Base-by-base conservation (phyloP, 2,888 invertebrate species). In the Ceraclea dissimilis region DNA sequence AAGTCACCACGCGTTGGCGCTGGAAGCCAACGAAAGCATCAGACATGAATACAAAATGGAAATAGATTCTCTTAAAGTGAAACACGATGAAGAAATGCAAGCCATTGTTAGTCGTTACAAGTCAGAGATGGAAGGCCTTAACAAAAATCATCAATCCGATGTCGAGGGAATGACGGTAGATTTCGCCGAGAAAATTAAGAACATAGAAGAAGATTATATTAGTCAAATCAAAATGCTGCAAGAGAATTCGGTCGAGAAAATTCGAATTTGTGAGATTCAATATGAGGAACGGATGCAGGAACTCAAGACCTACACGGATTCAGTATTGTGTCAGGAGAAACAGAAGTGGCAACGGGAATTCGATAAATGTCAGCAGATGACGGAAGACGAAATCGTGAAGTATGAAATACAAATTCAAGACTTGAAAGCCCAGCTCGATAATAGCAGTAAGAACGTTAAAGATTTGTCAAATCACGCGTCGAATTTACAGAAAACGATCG, bases 1-100 rank as follows among this genome's bases (percentile, higher is more conserved):
- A 66, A 74, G 75, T 1, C 77, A 77, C 63, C 78, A 77, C 68
- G 71, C 73, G 43, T 66, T 77, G 58, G 77, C 78, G 22, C 59
- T 78, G 59, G 76, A 78, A 65, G 77, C 77, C 2, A 77, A 78
- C 66, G 77, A 77, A 64, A 78, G 76, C 60, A 78, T 78, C 53
- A 67, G 77, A 61, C 68, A 74, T 39, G 77, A 77, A 64, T 77
- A 77, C 60, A 77, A 75, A 67, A 68, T 66, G 16, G 76, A 77
- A 63, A 64, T 76, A 33, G 78, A 78, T 68, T 67, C 70, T 39
- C 64, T 78, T 1, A 76, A 75, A 67, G 51, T 64, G 2, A 76
- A 76, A 68, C 65, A 74, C 53, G 76, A 77, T 56, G 77, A 78
- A 63, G 77, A 77, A 67, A 75, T 76, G 63, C 73, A 71, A 63